Percentiles rank a stretch among this genome's conserved stretches.
These are phyloP conservation scores for Athetis lepigone DNA, from an alignment of 2,888 invertebrate genomes.

Conservation along the genomic window DNA sequence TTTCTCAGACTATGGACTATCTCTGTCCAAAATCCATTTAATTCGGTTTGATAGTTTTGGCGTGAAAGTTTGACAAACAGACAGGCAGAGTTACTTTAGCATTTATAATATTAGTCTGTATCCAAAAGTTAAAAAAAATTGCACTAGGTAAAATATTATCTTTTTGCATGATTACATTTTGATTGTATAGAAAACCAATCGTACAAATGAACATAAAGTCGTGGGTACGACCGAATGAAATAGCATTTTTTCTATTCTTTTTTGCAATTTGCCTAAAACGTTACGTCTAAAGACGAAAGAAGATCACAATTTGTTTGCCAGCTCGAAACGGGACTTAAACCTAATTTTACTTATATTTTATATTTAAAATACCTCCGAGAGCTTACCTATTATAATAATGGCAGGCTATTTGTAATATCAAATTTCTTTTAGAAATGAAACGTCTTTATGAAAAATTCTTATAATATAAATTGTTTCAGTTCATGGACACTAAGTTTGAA, in stretches of 20 bases:
- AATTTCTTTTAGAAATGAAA: slow-evolving; percentile 52
- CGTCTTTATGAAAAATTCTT: slow-evolving; percentile 41
- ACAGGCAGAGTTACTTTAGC: too few species aligned
- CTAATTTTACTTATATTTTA: slow-evolving; percentile 56
- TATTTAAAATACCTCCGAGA: slow-evolving; percentile 48
- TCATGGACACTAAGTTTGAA: slow-evolving; percentile 65
- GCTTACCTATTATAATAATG: slow-evolving; percentile 53
- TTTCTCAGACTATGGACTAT: too few species aligned
- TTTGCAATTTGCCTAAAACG: slow-evolving; percentile 1
- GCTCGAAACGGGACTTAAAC: slow-evolving; percentile 12
- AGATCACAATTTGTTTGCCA: slow-evolving; percentile 34
- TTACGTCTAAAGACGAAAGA: slow-evolving; percentile 1
- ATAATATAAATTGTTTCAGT: slow-evolving; percentile 60
- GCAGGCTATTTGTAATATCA: slow-evolving; percentile 42
- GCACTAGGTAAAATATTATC: too few species aligned
- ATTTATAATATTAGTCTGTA: too few species aligned
- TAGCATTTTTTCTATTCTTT: neutral
- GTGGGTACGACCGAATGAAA: neutral
- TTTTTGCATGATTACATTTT: neutral
- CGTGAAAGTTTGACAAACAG: too few species aligned
- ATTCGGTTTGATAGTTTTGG: too few species aligned
- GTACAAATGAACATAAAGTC: slow-evolving; percentile 1
- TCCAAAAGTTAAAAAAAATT: too few species aligned
- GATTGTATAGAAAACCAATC: neutral
- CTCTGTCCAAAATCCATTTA: too few species aligned